A percentile compares a stretch with the other conserved stretches of the same genome.
Evolutionary conservation across 2,797 vertebrate species (phyloP).

Genomic region (Rhyacichthys aspro): DNA sequence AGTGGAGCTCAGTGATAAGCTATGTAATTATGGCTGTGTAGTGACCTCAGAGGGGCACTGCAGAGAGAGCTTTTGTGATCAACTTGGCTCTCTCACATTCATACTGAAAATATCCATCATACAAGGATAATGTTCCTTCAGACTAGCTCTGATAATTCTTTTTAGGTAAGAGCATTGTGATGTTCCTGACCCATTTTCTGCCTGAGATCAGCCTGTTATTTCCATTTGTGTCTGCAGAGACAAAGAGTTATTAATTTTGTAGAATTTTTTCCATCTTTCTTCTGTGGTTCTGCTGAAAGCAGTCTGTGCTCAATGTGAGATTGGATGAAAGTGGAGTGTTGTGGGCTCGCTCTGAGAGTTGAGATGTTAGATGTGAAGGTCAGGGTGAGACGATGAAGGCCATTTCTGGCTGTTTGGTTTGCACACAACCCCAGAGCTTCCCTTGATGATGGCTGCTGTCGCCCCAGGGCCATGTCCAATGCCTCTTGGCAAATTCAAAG

Average conservation of each 20-base stretch:
- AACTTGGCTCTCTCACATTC: slow-evolving; percentile 57
- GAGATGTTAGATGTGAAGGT: slow-evolving; percentile 41
- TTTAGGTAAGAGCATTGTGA: slow-evolving; percentile 63
- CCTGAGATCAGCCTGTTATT: slow-evolving; percentile 44
- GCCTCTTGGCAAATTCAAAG: slow-evolving; percentile 32
- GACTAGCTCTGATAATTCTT: slow-evolving; percentile 53
- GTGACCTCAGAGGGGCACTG: slow-evolving; percentile 62
- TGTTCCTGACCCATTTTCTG: slow-evolving; percentile 52
- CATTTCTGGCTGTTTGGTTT: slow-evolving; percentile 33
- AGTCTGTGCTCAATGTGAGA: slow-evolving; percentile 28
- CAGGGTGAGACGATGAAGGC: slow-evolving; percentile 36
- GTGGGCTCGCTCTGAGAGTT: background rate
- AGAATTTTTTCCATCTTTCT: slow-evolving; percentile 40
- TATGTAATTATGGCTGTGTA: slow-evolving; percentile 50
- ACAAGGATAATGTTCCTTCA: slow-evolving; percentile 53
- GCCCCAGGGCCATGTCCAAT: slow-evolving; percentile 7
- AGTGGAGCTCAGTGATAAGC: slow-evolving; percentile 9
- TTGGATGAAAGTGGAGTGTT: slow-evolving; percentile 20
- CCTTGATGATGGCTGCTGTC: slow-evolving; percentile 11
- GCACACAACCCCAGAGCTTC: slow-evolving; percentile 15
- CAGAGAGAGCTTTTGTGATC: slow-evolving; percentile 66
- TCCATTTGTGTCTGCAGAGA: slow-evolving; percentile 53
- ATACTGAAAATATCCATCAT: slow-evolving; percentile 63
- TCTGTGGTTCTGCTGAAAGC: slow-evolving; percentile 42
- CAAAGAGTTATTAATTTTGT: slow-evolving; percentile 58